Evolutionary conservation across 2,888 invertebrate genomes (phyloP).

Genomic region (Linhomoeus sp.): DNA sequence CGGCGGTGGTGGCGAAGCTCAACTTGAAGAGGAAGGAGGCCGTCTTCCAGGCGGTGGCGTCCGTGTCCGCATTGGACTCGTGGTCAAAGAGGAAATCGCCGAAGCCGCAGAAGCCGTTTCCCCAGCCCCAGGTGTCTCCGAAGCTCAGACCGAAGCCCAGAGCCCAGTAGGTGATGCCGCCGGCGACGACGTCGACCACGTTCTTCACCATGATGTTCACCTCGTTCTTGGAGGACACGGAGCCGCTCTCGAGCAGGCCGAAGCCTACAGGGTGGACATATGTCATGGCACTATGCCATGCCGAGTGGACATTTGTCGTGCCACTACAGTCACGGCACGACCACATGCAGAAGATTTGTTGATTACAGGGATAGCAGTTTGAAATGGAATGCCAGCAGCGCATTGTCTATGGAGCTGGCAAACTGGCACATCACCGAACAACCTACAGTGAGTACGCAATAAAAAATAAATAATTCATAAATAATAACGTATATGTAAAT

Average conservation of each 20-base stretch:
- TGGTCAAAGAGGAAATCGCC: slow-evolving; percentile 20
- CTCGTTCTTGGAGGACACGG: slow-evolving; percentile 56
- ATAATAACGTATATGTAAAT: no score
- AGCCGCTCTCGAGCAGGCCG: slow-evolving; percentile 76
- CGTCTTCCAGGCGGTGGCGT: slow-evolving; percentile 11
- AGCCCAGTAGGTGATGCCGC: slow-evolving; percentile 74
- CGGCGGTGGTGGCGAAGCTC: slow-evolving; percentile 22
- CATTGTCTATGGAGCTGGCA: no score
- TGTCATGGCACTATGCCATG: no score
- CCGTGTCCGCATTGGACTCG: slow-evolving; percentile 3
- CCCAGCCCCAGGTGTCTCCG: slow-evolving; percentile 34
- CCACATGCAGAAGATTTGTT: no score
- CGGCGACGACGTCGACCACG: slow-evolving; percentile 70
- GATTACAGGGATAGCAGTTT: no score
- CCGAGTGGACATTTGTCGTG: no score
- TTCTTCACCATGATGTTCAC: slow-evolving; percentile 94
- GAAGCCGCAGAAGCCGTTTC: slow-evolving; percentile 19
- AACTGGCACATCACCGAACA: no score
- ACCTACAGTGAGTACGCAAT: no score
- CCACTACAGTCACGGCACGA: no score
- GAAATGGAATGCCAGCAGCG: no score
- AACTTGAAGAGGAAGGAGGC: slow-evolving; percentile 22
- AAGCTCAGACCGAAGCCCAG: slow-evolving; percentile 77
- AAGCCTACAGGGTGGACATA: no score
- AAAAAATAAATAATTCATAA: no score